Evolutionary conservation across 2,113 vertebrate species (phyloP).

Genomic region (Lampris incognitus): DNA sequence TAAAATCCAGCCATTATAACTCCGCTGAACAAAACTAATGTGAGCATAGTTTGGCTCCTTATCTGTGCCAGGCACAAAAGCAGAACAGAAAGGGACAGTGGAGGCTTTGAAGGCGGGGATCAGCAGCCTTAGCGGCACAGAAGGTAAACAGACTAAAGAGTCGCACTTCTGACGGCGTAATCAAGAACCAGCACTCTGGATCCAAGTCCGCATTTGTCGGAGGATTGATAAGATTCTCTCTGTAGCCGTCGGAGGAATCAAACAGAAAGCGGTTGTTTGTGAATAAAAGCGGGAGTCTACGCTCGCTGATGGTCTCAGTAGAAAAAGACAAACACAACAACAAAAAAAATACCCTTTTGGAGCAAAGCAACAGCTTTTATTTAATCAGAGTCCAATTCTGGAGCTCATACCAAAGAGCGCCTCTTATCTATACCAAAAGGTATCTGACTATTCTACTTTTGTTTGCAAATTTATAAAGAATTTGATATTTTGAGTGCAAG

Average conservation of each 20-base stretch:
- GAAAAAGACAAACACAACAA: too few relatives aligned
- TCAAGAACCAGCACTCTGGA: slow-evolving; percentile 38
- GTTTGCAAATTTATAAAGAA: slow-evolving; percentile 8
- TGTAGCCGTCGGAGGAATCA: slow-evolving; percentile 41
- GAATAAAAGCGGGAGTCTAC: slow-evolving; percentile 48
- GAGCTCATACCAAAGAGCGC: slow-evolving; percentile 27
- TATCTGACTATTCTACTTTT: slow-evolving; percentile 16
- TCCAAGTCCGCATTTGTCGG: slow-evolving; percentile 67
- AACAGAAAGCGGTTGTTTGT: slow-evolving; percentile 45
- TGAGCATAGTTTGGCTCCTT: slow-evolving; percentile 42
- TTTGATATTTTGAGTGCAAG: too few relatives aligned
- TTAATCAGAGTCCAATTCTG: not conserved
- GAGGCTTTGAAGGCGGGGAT: slow-evolving; percentile 67
- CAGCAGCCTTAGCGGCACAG: slow-evolving; percentile 59
- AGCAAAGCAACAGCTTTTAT: slow-evolving; percentile 26
- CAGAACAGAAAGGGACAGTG: slow-evolving; percentile 34
- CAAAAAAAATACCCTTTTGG: not conserved
- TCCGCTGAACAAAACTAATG: not conserved
- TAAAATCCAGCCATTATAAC: too few relatives aligned
- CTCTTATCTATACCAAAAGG: slow-evolving; percentile 29
- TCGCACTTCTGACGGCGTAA: slow-evolving; percentile 49
- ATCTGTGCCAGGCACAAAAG: slow-evolving; percentile 52
- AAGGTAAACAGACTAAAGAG: slow-evolving; percentile 60
- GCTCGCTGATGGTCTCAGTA: slow-evolving; percentile 25
- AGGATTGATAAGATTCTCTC: slow-evolving; percentile 48